Evolutionary conservation across 2,113 vertebrate genomes (phyloP), one percentile per base, ranked within the genome.

Genomic region (Prinia subflava): DNA sequence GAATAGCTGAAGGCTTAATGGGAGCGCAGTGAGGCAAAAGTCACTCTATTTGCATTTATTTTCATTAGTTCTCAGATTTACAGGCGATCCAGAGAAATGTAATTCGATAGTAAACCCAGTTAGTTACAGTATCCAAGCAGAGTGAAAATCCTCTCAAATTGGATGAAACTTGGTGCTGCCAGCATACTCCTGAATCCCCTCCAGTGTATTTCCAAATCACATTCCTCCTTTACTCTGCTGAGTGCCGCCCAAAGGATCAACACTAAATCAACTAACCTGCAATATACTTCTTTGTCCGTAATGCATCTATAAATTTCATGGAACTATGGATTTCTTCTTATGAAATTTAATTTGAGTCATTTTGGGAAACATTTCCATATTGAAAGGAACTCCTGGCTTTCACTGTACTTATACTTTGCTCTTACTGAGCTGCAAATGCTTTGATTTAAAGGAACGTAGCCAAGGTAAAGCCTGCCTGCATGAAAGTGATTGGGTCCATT

Each of bases 141-240:
- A 87, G 84, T 64, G 82, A 92, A 90, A 96, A 76, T 75, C 73
- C 91, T 77, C 59, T 97, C 95, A 94, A 95, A 97, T 57, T 88
- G 93, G 31, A 89, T 88, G 89, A 89, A 96, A 93, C 64, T 87
- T 75, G 89, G 95, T 44, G 83, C 96, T 63, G 41, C 83, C 65
- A 80, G 37, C 55, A 71, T 31, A 69, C 44, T 87, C 41, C 83
- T 94, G 90, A 96, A 96, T 92, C 92, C 93, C 73, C 35, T 78
- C 57, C 82, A 84, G 90, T 74, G 59, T 67, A 65, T 81, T 95
- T 90, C 62, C 69, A 96, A 87, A 93, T 92, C 69, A 92, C 95
- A 91, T 93, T 96, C 55, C 81, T 68, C 44, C 65, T 80, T 89
- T 94, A 37, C 62, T 87, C 60, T 94, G 50, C 53, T 79, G 92